Evolutionary conservation across 2,888 invertebrate genomes (phyloP).

Genomic region (Pelosia muscerda): DNA sequence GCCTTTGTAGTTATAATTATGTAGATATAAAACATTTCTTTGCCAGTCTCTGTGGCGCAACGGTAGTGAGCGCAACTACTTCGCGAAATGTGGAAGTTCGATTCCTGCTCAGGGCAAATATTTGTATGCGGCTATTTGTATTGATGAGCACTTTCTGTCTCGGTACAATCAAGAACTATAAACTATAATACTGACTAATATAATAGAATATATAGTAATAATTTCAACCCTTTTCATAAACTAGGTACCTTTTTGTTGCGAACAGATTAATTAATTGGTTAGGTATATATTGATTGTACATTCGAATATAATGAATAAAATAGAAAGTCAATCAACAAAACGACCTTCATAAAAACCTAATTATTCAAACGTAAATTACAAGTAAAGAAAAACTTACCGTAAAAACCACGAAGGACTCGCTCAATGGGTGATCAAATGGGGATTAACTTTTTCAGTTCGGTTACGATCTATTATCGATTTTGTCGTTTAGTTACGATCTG

Average conservation of each 20-base stretch:
- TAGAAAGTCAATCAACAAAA: constrained; percentile 18
- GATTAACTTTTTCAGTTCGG: constrained; percentile 30
- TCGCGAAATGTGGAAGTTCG: too few species aligned
- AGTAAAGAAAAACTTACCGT: constrained; percentile 16
- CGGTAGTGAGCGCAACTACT: too few species aligned
- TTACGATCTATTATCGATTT: constrained; percentile 68
- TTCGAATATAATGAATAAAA: constrained; percentile 6
- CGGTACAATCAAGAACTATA: background rate
- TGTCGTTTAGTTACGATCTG: constrained; percentile 66
- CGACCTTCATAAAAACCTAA: constrained; percentile 25
- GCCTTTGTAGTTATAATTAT: too few species aligned
- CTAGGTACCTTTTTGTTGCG: background rate
- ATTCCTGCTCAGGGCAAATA: too few species aligned
- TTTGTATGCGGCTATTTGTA: too few species aligned
- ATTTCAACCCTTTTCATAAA: background rate
- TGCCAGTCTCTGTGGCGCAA: too few species aligned
- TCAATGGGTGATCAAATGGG: constrained; percentile 44
- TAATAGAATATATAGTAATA: background rate
- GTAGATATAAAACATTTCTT: too few species aligned
- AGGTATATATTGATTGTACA: background rate
- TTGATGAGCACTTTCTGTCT: background rate
- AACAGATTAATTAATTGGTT: background rate
- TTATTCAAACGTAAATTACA: constrained; percentile 16
- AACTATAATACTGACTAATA: background rate
- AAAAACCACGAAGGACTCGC: constrained; percentile 30